These are phyloP conservation scores for Dicerorhinus sumatrensis DNA, from an alignment of 2,113 vertebrate species.

Conservation along the genomic window DNA sequence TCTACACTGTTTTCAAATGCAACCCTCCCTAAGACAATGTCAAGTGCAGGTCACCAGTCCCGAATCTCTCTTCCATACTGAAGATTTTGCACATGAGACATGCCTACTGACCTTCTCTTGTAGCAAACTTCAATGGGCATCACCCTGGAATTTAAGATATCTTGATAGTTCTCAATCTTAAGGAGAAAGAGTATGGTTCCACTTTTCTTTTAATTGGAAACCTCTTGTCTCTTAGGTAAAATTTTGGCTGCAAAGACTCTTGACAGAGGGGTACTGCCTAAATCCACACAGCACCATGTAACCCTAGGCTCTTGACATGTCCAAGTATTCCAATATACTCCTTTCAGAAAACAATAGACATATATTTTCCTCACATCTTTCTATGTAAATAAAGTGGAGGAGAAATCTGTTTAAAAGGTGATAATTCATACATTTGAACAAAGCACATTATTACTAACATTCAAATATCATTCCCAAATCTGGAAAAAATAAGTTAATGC, in stretches of 20 bases:
- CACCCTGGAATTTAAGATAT: neutral
- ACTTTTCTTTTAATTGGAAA: neutral
- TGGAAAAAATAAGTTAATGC: neutral
- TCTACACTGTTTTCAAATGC: neutral
- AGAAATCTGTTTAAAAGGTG: neutral
- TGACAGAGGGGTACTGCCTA: neutral
- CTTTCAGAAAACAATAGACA: neutral
- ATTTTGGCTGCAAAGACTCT: neutral
- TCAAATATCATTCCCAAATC: neutral
- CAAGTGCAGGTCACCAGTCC: neutral
- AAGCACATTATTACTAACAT: neutral
- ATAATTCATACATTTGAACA: neutral
- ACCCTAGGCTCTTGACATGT: neutral
- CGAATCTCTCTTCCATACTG: neutral
- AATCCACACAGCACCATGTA: neutral
- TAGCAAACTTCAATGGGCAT: neutral
- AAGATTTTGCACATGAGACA: neutral
- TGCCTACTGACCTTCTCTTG: neutral
- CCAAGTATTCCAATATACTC: neutral
- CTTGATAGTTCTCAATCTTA: neutral
- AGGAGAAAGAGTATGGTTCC: neutral
- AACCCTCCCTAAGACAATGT: neutral
- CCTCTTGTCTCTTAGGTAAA: neutral
- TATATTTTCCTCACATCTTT: neutral
- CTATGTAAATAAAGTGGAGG: neutral